Conservation (phyloP, 2,888 invertebrate genomes). For the Monochamus alternatus region DNA sequence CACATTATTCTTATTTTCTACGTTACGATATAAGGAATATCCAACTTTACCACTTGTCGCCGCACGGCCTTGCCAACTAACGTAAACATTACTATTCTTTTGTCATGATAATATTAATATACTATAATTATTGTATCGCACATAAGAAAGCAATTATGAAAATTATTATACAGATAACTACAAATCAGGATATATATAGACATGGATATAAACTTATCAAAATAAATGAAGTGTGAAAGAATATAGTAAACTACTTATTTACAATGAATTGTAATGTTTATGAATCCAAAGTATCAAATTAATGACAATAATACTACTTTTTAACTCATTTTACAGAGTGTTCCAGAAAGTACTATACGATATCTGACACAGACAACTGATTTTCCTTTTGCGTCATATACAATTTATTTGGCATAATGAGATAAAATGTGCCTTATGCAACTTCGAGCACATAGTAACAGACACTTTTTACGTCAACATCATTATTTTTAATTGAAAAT, state of each 20-base stretch:
- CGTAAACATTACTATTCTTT: neutral
- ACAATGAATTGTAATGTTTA: conserved; percentile 18
- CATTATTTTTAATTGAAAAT: no score
- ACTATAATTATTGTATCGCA: conserved; percentile 9
- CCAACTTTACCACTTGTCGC: neutral
- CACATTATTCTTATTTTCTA: no score
- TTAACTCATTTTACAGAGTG: no score
- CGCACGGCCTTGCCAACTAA: neutral
- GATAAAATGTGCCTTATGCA: no score
- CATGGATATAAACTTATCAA: conserved; percentile 19
- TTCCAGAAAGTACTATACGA: no score
- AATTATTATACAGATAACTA: conserved; percentile 23
- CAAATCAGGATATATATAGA: conserved; percentile 27
- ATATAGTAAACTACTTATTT: conserved; percentile 36
- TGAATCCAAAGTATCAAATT: conserved; percentile 13
- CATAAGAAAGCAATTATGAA: conserved; percentile 11
- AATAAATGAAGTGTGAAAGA: conserved; percentile 29
- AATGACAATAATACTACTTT: neutral
- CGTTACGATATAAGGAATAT: no score
- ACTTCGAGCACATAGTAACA: no score
- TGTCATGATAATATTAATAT: conserved; percentile 2
- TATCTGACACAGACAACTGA: no score
- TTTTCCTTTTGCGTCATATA: no score
- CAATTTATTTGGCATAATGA: no score
- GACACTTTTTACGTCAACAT: no score